Evolutionary conservation across 2,888 invertebrate species (phyloP).

Genomic region (Clivina fossor): DNA sequence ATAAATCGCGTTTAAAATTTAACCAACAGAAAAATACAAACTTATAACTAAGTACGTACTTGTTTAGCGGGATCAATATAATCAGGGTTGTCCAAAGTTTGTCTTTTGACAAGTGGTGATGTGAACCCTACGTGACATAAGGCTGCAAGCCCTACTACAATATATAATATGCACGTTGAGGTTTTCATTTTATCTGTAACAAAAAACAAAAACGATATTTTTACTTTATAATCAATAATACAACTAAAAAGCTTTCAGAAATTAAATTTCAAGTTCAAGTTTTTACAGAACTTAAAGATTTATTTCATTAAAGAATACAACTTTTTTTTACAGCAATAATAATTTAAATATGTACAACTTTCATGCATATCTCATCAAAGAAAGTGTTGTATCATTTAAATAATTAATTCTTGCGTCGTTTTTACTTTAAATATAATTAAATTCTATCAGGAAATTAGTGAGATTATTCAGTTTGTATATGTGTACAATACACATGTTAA

Average conservation of each 20-base stretch:
- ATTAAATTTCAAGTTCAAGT: not conserved
- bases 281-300: not conserved
- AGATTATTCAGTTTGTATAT: too few species aligned
- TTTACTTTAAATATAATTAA: too few species aligned
- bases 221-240: not conserved
- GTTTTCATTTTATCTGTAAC: constrained; percentile 49
- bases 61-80: constrained; percentile 39
- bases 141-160: constrained; percentile 44
- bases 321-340: too few species aligned
- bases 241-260: not conserved
- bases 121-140: constrained; percentile 44
- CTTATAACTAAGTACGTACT: constrained; percentile 39
- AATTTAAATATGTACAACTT: too few species aligned
- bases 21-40: too few species aligned
- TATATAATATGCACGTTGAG: constrained; percentile 43
- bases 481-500: too few species aligned
- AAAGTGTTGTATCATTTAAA: too few species aligned
- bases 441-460: too few species aligned
- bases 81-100: constrained; percentile 36
- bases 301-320: constrained; percentile 3
- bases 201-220: constrained; percentile 22
- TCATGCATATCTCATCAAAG: too few species aligned
- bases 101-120: constrained; percentile 47
- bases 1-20: too few species aligned
- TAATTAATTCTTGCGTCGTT: too few species aligned